Conservation (phyloP, 2,113 vertebrate species). For the Zapus hudsonius region DNA sequence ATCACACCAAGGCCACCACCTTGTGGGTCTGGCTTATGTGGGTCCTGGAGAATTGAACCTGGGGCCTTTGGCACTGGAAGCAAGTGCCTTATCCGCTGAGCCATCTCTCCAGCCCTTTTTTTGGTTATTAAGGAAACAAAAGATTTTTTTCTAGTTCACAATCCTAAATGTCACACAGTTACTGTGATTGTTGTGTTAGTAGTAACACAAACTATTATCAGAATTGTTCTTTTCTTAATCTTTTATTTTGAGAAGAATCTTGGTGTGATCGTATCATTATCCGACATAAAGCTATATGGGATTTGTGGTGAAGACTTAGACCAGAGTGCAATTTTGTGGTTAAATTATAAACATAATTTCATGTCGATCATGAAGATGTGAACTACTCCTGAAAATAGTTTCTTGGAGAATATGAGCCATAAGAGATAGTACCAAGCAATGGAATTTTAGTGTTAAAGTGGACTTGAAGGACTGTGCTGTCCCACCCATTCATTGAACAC, state of each 20-base stretch:
- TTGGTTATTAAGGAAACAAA: not conserved
- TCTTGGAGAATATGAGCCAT: not conserved
- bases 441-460: not conserved
- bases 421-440: not conserved
- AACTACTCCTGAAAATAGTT: not conserved
- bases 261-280: not conserved
- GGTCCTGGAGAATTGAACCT: not conserved
- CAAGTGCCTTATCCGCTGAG: not conserved
- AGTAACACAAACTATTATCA: not conserved
- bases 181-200: not conserved
- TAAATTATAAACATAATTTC: conserved; percentile 33
- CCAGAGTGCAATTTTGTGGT: not conserved
- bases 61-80: not conserved
- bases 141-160: not conserved
- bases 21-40: conserved; percentile 34
- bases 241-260: conserved; percentile 25
- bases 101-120: not conserved
- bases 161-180: not conserved
- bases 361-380: conserved; percentile 2
- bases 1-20: too few relatives aligned
- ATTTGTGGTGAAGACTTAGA: not conserved
- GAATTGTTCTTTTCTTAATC: not conserved
- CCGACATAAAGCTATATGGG: not conserved
- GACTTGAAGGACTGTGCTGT: not conserved
- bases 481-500: not conserved